Percentiles rank a stretch among this genome's conserved stretches.
These are phyloP conservation scores for Melanchra persicariae DNA, from an alignment of 2,888 invertebrate genomes.

Conservation along the genomic window DNA sequence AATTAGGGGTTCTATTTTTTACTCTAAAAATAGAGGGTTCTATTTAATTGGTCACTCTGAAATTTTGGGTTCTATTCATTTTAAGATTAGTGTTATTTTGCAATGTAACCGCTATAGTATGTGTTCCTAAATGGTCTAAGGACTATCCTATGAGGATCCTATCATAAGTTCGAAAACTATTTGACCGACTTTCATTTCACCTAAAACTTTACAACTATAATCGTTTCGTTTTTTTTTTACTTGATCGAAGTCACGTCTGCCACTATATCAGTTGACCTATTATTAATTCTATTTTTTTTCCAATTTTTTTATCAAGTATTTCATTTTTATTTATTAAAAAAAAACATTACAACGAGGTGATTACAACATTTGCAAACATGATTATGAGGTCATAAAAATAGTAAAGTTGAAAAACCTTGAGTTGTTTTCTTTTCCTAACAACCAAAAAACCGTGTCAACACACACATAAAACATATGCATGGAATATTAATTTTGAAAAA, in stretches of 20 bases:
- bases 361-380: neutral
- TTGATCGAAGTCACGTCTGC: too few species aligned
- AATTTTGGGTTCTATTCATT: neutral
- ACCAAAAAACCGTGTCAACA: constrained; percentile 52
- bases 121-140: neutral
- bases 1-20: neutral
- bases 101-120: neutral
- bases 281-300: too few species aligned
- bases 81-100: neutral
- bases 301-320: neutral
- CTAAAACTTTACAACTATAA: too few species aligned
- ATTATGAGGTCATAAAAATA: constrained; percentile 10
- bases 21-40: constrained; percentile 1
- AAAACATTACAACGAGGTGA: neutral
- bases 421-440: constrained; percentile 30
- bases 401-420: constrained; percentile 8
- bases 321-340: neutral
- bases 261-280: too few species aligned
- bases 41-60: neutral
- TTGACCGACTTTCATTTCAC: too few species aligned
- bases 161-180: too few species aligned
- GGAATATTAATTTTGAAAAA: constrained; percentile 60
- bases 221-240: too few species aligned
- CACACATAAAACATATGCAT: constrained; percentile 45
- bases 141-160: too few species aligned